Conservation (phyloP, 2,888 invertebrate species). For the Nipponacmea schrenckii region DNA sequence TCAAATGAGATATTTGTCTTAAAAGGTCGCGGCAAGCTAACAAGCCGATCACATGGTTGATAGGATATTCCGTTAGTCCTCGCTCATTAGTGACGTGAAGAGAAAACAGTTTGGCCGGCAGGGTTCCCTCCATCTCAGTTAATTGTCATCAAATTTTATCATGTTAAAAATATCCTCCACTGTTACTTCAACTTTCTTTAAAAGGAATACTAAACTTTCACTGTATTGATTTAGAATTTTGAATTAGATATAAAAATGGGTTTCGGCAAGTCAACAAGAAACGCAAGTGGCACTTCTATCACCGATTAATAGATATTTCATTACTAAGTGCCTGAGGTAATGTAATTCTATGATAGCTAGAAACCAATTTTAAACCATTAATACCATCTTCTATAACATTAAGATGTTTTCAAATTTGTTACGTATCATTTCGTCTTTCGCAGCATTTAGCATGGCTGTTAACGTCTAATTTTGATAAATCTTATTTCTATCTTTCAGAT, state of each 20-base stretch:
- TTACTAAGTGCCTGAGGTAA: neutral
- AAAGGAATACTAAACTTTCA: neutral
- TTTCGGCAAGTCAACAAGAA: neutral
- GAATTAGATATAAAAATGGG: constrained; percentile 1
- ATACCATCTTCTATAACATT: neutral
- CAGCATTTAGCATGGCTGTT: neutral
- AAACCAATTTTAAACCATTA: neutral
- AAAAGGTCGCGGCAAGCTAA: neutral
- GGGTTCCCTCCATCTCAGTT: neutral
- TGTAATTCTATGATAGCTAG: neutral
- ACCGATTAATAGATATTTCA: neutral
- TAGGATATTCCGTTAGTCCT: neutral
- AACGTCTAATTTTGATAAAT: too few species aligned
- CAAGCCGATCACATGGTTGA: neutral
- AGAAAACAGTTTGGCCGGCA: neutral
- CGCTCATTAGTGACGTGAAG: neutral
- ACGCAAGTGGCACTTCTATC: neutral
- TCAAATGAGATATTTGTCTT: neutral
- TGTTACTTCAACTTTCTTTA: neutral
- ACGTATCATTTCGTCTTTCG: constrained; percentile 5
- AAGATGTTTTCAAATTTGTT: constrained; percentile 4
- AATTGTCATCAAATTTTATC: neutral
- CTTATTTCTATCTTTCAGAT: too few species aligned
- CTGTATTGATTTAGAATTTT: neutral
- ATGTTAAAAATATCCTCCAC: neutral